These are phyloP conservation scores for Sylvia borin DNA, from an alignment of 2,797 vertebrate species.

Conservation along the genomic window DNA sequence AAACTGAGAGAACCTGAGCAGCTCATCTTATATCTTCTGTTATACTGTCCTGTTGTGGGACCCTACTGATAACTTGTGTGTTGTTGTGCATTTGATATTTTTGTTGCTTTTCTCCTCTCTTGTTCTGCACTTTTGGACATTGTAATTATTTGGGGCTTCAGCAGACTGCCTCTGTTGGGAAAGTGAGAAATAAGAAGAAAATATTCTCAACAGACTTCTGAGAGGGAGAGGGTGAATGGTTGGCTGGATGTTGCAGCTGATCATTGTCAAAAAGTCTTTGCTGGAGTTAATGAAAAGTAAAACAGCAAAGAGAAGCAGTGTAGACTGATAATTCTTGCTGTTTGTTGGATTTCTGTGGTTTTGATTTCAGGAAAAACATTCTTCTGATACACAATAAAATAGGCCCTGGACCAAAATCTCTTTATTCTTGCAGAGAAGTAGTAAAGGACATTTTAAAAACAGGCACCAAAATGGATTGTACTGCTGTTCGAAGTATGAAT, in stretches of 20 bases:
- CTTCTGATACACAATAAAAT: neutral
- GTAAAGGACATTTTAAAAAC: neutral
- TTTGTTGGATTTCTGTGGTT: neutral
- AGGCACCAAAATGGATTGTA: neutral
- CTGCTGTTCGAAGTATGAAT: neutral
- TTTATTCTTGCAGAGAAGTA: neutral
- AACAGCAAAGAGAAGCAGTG: neutral
- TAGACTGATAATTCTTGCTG: neutral
- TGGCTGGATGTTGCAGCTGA: neutral
- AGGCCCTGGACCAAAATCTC: neutral
- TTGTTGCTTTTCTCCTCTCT: neutral
- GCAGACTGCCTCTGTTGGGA: neutral
- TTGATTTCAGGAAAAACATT: conserved; percentile 5
- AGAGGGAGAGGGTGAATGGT: neutral
- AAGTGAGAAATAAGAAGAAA: neutral
- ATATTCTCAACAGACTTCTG: neutral
- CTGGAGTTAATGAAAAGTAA: neutral
- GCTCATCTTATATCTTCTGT: neutral
- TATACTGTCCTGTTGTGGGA: neutral
- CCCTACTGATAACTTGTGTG: neutral
- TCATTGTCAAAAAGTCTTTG: neutral
- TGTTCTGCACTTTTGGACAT: neutral
- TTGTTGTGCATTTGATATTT: neutral
- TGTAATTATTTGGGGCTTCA: neutral
- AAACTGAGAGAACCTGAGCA: neutral